Base-by-base conservation (phyloP, 2,888 invertebrate genomes). In the Geophilus truncorum region DNA sequence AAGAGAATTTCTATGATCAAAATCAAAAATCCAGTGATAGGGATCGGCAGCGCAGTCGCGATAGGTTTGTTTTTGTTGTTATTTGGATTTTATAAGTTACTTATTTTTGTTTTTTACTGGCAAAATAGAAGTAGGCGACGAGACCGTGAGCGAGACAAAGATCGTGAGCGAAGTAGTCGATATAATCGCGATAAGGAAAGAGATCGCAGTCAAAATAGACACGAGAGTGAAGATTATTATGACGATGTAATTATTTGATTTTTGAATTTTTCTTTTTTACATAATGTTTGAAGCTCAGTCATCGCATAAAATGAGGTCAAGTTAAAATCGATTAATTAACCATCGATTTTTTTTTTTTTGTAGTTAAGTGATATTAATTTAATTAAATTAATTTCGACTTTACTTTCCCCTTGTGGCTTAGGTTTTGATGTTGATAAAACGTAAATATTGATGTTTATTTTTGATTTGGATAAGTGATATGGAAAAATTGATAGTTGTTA, bases 81-180 rank as follows among this genome's bases (percentile, higher is more conserved):
- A n/a, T n/a, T n/a, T n/a, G n/a, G 21, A 45, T n/a, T 45, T 12
- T 15, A 5, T 45, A 12, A 40, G 5, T 40, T 40, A 9, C n/a
- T 79, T 51, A n/a, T 51, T 51, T 10, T 15, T 51, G 5, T 70
- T 15, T n/a, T n/a, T n/a, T n/a, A n/a, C n/a, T n/a, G n/a, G n/a
- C n/a, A n/a, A n/a, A n/a, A n/a, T 75, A 80, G 75, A 10, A 80
- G 25, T 15, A n/a, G 80, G 6, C 2, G 80, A 51, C 12, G 82
- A 36, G 82, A 82, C 18, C 30, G 81, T n/a, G 81, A 81, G 10
- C 70, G 82, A 5, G 82, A 82, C 10, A 82, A 81, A 36, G 82
- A 82, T 18, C 45, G 82, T 51, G 82, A 77, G 15, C 77, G 82
- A 34, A 36, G 80, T 30, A 70, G 51, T 21, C 23, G 81, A n/a